Base-by-base conservation (phyloP, 2,113 vertebrate genomes). In the Prolemur simus region DNA sequence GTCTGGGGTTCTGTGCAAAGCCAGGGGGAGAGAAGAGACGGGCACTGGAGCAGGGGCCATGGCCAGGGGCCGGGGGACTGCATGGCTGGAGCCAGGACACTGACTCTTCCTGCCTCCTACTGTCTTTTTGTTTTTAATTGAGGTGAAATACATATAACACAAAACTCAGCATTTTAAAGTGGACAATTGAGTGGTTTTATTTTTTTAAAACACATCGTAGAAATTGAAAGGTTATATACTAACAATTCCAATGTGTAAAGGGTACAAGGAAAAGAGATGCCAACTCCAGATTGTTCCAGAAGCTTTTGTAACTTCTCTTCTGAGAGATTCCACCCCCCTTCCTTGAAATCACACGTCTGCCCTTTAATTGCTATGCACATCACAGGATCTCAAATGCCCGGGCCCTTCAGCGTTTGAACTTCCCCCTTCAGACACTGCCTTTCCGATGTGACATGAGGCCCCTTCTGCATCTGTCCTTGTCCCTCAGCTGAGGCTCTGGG, bases 401-500 rank as follows among this genome's bases (percentile, higher is more conserved):
- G 58, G 17, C 14, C 25, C 47, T 47, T 83, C 68, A 42, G 2
- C 34, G 69, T 49, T 69, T n/a, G 49, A 20, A 69, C n/a, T 58
- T 84, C n/a, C 39, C 60, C 56, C 42, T 73, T 76, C 52, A 68
- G 18, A 20, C 8, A 8, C 45, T 54, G 10, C 85, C 60, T 58
- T 49, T 92, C 52, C 52, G n/a, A 52, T 11, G 58, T 6, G 52
- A 29, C 21, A 34, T 37, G 8, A 3, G 14, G 0, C 47, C 5
- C 5, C 49, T 63, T 17, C 49, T 4, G 21, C 49, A 2, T 15
- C 21, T 8, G 42, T 39, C 23, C 13, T 4, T 39, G 49, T 17
- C 60, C 27, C 0, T 20, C 3, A 0, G 21, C 74, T 10, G 34
- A 20, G 56, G 8, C 12, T 12, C n/a, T 2, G 11, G 77, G 32